These are phyloP conservation scores for Diachasma alloeum DNA, from an alignment of 1,140 invertebrate genomes.

Conservation along the genomic window DNA sequence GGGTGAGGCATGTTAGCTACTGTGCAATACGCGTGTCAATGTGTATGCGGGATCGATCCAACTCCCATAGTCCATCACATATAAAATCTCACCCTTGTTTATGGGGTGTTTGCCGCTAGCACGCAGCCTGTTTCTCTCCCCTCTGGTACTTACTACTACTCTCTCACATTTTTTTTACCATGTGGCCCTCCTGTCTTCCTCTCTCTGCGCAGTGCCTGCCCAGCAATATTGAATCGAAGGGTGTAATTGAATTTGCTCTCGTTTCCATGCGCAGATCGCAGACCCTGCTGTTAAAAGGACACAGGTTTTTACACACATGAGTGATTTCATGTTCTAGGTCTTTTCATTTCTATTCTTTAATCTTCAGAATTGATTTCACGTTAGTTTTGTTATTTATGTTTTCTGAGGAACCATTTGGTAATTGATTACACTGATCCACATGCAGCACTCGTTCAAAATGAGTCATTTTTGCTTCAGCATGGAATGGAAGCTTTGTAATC, in stretches of 20 bases:
- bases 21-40: background rate
- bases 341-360: background rate
- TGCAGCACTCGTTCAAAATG: background rate
- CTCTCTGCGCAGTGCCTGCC: conserved; percentile 32
- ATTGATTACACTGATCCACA: too few relatives aligned
- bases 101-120: conserved; percentile 47
- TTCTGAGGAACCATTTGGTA: too few relatives aligned
- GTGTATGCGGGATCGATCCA: conserved; percentile 3
- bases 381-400: too few relatives aligned
- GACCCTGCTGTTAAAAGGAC: conserved; percentile 32
- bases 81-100: conserved; percentile 53
- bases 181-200: background rate
- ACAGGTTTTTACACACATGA: background rate
- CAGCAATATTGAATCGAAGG: conserved; percentile 46
- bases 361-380: background rate
- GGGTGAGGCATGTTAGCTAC: background rate
- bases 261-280: conserved; percentile 50
- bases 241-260: conserved; percentile 55
- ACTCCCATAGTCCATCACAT: conserved; percentile 30
- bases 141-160: background rate
- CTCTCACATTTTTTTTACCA: background rate
- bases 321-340: background rate
- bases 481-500: too few relatives aligned
- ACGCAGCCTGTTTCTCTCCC: conserved; percentile 29
- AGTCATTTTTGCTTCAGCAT: background rate